Base-by-base conservation (phyloP, 2,888 invertebrate species). In the Dione juno region DNA sequence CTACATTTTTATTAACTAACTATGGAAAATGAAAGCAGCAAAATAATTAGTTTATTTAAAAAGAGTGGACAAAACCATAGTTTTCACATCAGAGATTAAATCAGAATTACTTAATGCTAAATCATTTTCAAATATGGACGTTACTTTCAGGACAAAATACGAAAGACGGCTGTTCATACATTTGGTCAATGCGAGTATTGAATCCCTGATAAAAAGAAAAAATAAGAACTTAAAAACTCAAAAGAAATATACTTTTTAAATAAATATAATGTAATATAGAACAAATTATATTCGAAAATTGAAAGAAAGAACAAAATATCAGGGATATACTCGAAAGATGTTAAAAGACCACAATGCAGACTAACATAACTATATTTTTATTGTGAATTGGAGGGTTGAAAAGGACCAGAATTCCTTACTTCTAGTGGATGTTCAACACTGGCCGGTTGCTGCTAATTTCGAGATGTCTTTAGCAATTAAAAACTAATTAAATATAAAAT, bases 71-170 rank as follows among this genome's bases (percentile, higher is more conserved):
- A 68, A 74, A 69, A 74, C 66, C 35, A 11, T 72, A 50, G 69
- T 76, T 74, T 67, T 72, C 57, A 66, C 79, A 79, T 79, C 77
- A 78, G 83, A 81, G 80, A 83, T 82, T 80, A 87, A 88, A 85
- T 82, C 81, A 88, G 85, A 84, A 84, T 86, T 81, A 89, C 92
- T 88, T 92, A 92, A 90, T 77, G 86, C 92, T 92, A 89, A 91
- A 90, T 88, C 85, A 90, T 90, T 88, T 86, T 87, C 84, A 87
- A 88, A 90, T 89, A 92, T 92, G 92, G 92, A 93, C 92, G 92
- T 92, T 88, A 90, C 77, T 86, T 83, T 87, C 78, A 92, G 92
- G 92, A 92, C 92, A 90, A 87, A 84, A 85, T 87, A 91, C 81
- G 86, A 83, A 87, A 92, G 90, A 91, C 90, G 92, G 92, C 83